Conservation (phyloP, 2,888 invertebrate genomes). For the Hoplodrina blanda region DNA sequence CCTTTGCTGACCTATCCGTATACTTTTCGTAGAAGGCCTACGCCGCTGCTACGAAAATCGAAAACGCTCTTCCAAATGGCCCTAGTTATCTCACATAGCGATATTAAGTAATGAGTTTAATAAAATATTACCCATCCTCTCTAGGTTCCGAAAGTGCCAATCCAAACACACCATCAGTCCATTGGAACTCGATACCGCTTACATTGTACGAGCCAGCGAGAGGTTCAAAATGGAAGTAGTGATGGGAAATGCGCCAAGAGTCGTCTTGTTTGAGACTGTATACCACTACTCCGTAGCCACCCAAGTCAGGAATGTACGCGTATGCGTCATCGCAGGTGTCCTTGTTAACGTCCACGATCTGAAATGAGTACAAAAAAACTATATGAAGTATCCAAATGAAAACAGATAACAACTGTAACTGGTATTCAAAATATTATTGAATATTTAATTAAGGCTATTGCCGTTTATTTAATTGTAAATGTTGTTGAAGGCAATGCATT, state of each 20-base stretch:
- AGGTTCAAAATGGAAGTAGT: constrained; percentile 96
- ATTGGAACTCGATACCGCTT: constrained; percentile 95
- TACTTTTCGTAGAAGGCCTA: constrained; percentile 16
- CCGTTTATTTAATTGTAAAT: not conserved
- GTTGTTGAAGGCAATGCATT: not conserved
- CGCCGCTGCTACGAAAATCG: not conserved
- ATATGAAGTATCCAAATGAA: constrained; percentile 4
- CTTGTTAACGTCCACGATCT: constrained; percentile 93
- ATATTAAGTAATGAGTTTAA: too few relatives aligned
- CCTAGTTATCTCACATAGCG: not conserved
- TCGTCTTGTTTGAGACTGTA: constrained; percentile 94
- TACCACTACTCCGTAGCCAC: constrained; percentile 94
- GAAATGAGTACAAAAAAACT: constrained; percentile 50
- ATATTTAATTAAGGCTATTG: not conserved
- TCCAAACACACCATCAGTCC: constrained; percentile 96
- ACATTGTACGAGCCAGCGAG: constrained; percentile 94
- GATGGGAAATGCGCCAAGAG: constrained; percentile 95
- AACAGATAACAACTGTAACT: not conserved
- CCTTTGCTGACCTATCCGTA: not conserved
- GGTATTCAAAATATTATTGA: not conserved
- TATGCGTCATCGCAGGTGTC: constrained; percentile 94
- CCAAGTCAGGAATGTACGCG: constrained; percentile 95
- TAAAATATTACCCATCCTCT: constrained; percentile 80
- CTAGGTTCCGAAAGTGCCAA: constrained; percentile 92
- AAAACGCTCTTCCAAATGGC: not conserved